Evolutionary conservation across 2,888 invertebrate species (phyloP).

Genomic region (Drosophila meridionalis): DNA sequence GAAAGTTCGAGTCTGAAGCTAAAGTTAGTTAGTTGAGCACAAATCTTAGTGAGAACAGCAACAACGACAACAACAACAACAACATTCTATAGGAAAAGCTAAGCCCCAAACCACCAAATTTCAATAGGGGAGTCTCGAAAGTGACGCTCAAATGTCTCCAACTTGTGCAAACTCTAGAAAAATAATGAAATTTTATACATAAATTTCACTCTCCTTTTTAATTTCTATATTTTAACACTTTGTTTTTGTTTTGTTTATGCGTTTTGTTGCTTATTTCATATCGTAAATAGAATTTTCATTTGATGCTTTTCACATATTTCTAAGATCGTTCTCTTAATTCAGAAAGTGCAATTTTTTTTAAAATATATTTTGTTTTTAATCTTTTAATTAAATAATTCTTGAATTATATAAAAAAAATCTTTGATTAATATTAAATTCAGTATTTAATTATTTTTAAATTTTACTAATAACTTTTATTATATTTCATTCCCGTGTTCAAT

Average conservation of each 20-base stretch:
- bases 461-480: too few species aligned
- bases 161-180: conserved; percentile 42
- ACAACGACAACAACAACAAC: conserved; percentile 42
- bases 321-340: too few species aligned
- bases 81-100: conserved; percentile 68
- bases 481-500: too few species aligned
- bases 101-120: conserved; percentile 83
- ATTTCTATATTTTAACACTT: neutral
- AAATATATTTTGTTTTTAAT: too few species aligned
- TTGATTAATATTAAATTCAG: too few species aligned
- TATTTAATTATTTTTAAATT: too few species aligned
- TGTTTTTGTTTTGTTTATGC: neutral
- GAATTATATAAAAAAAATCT: too few species aligned
- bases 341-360: too few species aligned
- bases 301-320: neutral
- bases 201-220: neutral
- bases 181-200: neutral
- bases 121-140: conserved; percentile 29
- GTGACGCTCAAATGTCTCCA: conserved; percentile 17
- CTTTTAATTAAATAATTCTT: too few species aligned
- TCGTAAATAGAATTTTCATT: neutral
- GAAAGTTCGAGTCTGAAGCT: conserved; percentile 64
- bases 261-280: neutral
- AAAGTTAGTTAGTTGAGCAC: conserved; percentile 79
- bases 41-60: conserved; percentile 65